These are phyloP conservation scores for Sitta carolinensis DNA, from an alignment of 2,797 vertebrate genomes.

Conservation along the genomic window DNA sequence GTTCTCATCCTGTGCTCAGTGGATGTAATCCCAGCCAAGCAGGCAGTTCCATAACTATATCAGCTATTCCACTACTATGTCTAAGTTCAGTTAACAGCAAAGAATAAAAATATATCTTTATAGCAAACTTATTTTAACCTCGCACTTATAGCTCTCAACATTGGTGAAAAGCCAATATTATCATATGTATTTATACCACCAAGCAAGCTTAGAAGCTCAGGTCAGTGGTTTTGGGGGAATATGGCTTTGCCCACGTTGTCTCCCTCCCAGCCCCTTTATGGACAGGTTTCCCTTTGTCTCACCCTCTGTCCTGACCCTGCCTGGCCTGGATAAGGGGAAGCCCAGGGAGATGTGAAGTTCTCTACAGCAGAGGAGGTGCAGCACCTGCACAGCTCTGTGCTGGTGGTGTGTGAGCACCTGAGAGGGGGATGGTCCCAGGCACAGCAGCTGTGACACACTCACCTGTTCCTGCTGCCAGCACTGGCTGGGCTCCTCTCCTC, in stretches of 20 bases:
- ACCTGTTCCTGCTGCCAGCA: background rate
- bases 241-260: fast-evolving
- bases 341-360: background rate
- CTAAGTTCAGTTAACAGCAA: no score
- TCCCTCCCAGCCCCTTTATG: background rate
- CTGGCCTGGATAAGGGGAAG: background rate
- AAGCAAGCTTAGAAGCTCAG: no score
- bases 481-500: background rate
- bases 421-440: background rate
- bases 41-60: no score
- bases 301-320: background rate
- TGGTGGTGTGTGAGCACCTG: background rate
- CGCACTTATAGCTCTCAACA: no score
- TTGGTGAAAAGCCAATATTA: no score
- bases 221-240: background rate
- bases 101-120: no score
- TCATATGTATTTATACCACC: no score
- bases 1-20: no score
- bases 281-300: background rate
- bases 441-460: background rate
- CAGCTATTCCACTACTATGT: no score
- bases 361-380: background rate
- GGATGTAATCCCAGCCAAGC: no score
- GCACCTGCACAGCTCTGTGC: background rate
- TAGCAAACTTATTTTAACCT: no score